Percentiles rank a stretch among this genome's conserved stretches.
Evolutionary conservation across 1,140 invertebrate species (phyloP).

Genomic region (Drosophila funebris): DNA sequence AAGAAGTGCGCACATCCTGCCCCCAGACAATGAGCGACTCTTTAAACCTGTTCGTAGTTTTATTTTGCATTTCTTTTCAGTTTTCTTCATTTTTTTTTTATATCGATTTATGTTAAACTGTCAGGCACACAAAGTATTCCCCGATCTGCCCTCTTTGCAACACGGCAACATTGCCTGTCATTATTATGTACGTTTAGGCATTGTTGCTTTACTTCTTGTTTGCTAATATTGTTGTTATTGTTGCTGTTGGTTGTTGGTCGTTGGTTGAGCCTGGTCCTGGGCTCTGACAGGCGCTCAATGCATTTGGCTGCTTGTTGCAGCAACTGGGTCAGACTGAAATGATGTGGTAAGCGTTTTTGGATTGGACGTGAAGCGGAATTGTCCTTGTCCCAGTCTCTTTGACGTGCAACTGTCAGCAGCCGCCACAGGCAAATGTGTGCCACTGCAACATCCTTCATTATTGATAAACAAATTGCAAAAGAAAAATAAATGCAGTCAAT

Average conservation of each 20-base stretch:
- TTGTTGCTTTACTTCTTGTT: slow-evolving; percentile 60
- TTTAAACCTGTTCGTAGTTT: slow-evolving; percentile 51
- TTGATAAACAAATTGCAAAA: slow-evolving; percentile 51
- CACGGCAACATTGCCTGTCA: slow-evolving; percentile 33
- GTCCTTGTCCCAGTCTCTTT: slow-evolving; percentile 49
- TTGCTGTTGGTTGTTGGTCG: slow-evolving; percentile 49
- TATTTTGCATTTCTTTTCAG: neutral
- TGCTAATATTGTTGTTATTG: slow-evolving; percentile 58
- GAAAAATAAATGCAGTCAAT: neutral
- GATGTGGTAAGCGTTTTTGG: no score
- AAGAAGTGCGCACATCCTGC: slow-evolving; percentile 37
- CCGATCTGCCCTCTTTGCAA: neutral
- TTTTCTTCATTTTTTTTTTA: slow-evolving; percentile 20
- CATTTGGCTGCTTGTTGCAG: slow-evolving; percentile 53
- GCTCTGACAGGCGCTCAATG: slow-evolving; percentile 54
- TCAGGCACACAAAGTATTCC: slow-evolving; percentile 19
- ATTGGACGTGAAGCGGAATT: neutral
- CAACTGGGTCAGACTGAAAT: slow-evolving; percentile 62
- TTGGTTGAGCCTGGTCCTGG: slow-evolving; percentile 19
- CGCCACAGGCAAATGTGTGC: slow-evolving; percentile 14
- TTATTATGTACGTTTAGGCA: slow-evolving; percentile 70
- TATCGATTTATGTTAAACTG: slow-evolving; percentile 73
- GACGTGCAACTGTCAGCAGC: slow-evolving; percentile 66
- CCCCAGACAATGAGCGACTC: slow-evolving; percentile 10
- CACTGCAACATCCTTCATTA: slow-evolving; percentile 45